A percentile compares a stretch with the other conserved stretches of the same genome.
phyloP scores from a whole-genome alignment of 2,888 invertebrate genomes.

The Imbricaverruca yamaguchii region DNA sequence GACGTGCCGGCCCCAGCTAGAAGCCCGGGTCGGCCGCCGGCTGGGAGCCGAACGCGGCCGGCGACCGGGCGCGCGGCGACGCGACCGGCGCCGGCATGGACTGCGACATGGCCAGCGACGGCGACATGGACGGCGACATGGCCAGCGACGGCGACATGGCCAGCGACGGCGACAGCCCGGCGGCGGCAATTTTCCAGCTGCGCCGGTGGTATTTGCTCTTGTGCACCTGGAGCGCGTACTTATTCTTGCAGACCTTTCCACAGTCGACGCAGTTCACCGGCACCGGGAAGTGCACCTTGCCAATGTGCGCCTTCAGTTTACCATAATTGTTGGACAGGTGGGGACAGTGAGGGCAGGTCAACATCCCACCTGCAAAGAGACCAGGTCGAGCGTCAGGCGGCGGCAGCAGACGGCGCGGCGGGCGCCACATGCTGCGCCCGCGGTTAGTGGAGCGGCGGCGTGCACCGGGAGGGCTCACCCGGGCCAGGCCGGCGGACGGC shows the following conservation, averaged over 20 bases:
- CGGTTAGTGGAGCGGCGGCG: too few relatives aligned
- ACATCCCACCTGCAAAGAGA: background rate
- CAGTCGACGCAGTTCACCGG: conserved; percentile 4
- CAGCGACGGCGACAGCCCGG: background rate
- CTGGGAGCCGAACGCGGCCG: too few relatives aligned
- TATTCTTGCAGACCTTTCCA: conserved; percentile 11
- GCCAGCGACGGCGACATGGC: background rate
- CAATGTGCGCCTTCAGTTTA: conserved; percentile 10
- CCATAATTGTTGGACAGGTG: conserved; percentile 15
- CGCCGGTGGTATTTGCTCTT: conserved; percentile 15
- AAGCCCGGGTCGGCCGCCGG: too few relatives aligned
- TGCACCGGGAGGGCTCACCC: too few relatives aligned
- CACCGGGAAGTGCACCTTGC: conserved; percentile 13
- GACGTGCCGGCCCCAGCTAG: too few relatives aligned
- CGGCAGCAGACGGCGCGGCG: background rate
- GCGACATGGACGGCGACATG: background rate
- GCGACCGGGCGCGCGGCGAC: background rate
- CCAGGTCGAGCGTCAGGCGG: background rate
- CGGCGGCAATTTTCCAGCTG: background rate
- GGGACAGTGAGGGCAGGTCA: conserved; percentile 7
- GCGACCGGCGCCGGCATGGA: background rate
- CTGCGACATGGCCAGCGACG: background rate
- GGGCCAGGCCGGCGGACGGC: too few relatives aligned
- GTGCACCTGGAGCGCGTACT: conserved; percentile 19
- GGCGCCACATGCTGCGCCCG: background rate